phyloP scores from a whole-genome alignment of 1,140 invertebrate genomes.

The Lamellibrachia luymesi region DNA sequence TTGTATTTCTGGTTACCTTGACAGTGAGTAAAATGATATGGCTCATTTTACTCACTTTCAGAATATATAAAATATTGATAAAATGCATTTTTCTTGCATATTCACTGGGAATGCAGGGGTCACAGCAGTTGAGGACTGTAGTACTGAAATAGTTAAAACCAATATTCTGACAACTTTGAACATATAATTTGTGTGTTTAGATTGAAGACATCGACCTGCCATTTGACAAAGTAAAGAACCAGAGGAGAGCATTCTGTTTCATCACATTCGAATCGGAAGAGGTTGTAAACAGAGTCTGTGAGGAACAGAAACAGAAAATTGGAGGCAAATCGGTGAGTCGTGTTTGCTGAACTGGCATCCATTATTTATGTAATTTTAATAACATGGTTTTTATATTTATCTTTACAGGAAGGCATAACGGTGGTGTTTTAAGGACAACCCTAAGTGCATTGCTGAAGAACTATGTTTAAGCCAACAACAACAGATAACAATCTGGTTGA shows the following conservation, averaged over 20 bases:
- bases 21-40: no score
- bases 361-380: not conserved
- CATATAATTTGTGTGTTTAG: constrained; percentile 58
- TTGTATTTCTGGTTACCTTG: no score
- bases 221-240: constrained; percentile 91
- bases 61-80: not conserved
- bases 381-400: not conserved
- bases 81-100: not conserved
- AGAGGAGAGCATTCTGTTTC: constrained; percentile 92
- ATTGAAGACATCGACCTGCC: constrained; percentile 92
- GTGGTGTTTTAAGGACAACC: not conserved
- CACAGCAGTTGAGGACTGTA: no score
- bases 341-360: not conserved
- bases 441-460: constrained; percentile 4
- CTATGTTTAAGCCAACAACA: not conserved
- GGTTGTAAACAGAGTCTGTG: constrained; percentile 77
- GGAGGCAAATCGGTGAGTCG: constrained; percentile 25
- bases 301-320: constrained; percentile 25
- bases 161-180: not conserved
- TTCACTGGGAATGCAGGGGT: no score
- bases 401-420: not conserved
- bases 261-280: constrained; percentile 92
- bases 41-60: no score
- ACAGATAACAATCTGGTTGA: constrained; percentile 1
- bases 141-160: not conserved